Percentiles rank a stretch among this genome's conserved stretches.
phyloP scores from a whole-genome alignment of 2,888 invertebrate species.

The Acheta domesticus region DNA sequence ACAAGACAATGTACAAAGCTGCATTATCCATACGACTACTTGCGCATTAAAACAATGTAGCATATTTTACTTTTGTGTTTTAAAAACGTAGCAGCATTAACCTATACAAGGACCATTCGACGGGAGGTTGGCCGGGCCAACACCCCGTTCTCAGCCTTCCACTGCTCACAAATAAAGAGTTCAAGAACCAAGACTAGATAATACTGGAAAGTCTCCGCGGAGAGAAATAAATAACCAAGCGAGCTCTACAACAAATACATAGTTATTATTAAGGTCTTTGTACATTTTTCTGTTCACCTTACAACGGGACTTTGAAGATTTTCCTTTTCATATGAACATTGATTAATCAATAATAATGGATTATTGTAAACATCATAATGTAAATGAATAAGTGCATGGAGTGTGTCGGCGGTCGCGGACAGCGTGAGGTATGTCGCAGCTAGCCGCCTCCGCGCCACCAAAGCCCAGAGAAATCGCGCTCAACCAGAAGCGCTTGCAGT shows the following conservation, averaged over 20 bases:
- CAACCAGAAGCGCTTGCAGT: neutral
- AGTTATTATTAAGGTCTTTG: slow-evolving; percentile 32
- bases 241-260: slow-evolving; percentile 35
- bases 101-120: slow-evolving; percentile 34
- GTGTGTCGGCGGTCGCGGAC: neutral
- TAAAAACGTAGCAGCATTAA: slow-evolving; percentile 28
- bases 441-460: neutral
- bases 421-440: neutral
- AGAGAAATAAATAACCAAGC: slow-evolving; percentile 36
- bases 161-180: slow-evolving; percentile 32
- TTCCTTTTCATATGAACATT: slow-evolving; percentile 19
- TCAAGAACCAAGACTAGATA: slow-evolving; percentile 39
- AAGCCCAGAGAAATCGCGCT: neutral
- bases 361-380: slow-evolving; percentile 26
- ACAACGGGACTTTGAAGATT: slow-evolving; percentile 20
- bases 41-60: slow-evolving; percentile 34
- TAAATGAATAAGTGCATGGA: slow-evolving; percentile 27
- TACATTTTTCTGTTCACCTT: slow-evolving; percentile 33
- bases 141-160: neutral
- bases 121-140: slow-evolving; percentile 25
- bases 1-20: slow-evolving; percentile 38
- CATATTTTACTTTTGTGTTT: slow-evolving; percentile 24
- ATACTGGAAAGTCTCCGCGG: slow-evolving; percentile 37
- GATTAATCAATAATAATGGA: slow-evolving; percentile 27
- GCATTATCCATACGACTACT: slow-evolving; percentile 33